Evolutionary conservation across 2,113 vertebrate species (phyloP).

Genomic region (human (Homo sapiens)): DNA sequence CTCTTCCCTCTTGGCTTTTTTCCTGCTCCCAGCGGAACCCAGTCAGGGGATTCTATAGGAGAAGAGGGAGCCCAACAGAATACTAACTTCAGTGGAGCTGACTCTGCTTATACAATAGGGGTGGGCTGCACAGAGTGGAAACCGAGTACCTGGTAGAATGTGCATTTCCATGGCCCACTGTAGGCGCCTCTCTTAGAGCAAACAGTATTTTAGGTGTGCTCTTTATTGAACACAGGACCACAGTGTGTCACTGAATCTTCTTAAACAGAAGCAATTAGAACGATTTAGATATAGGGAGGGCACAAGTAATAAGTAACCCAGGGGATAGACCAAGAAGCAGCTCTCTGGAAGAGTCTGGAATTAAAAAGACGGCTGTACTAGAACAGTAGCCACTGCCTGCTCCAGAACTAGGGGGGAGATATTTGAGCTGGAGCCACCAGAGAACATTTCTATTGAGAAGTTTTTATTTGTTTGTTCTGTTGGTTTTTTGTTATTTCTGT

Average conservation of each 20-base stretch:
- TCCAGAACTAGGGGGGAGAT: neutral
- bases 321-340: neutral
- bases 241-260: neutral
- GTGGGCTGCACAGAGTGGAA: neutral
- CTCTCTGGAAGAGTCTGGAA: neutral
- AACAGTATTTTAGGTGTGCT: neutral
- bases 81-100: neutral
- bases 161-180: neutral
- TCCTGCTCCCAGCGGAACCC: neutral
- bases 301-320: neutral
- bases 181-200: neutral
- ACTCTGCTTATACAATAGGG: neutral
- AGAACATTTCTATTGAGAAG: neutral
- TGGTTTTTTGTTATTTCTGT: too few relatives aligned
- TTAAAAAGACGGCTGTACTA: neutral
- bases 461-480: neutral
- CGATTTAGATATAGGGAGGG: neutral
- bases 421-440: neutral
- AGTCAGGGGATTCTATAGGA: neutral
- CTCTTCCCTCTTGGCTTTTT: neutral
- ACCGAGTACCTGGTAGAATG: neutral
- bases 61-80: neutral
- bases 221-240: neutral
- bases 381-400: neutral
- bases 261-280: conserved; percentile 4